Conservation (phyloP, 1,140 invertebrate genomes). For the Drosophila hydei region DNA sequence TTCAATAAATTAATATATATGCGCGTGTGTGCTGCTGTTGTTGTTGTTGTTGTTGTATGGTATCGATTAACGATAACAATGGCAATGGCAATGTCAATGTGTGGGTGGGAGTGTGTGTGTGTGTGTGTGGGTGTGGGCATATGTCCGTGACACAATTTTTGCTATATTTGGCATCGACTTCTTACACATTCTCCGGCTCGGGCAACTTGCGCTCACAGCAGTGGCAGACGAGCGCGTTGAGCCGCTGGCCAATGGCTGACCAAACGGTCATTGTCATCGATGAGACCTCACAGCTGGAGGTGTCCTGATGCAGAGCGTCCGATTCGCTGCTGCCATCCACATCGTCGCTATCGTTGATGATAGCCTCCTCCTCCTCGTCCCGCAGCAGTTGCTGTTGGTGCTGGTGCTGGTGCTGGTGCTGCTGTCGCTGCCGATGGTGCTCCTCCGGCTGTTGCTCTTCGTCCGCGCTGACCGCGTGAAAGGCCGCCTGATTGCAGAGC, state of each 20-base stretch:
- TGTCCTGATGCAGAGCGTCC: constrained; percentile 50
- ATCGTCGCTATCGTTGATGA: constrained; percentile 18
- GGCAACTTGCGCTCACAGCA: constrained; percentile 83
- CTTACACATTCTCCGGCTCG: constrained; percentile 83
- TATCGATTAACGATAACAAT: constrained; percentile 4
- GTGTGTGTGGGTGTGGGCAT: not conserved
- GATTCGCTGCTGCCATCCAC: constrained; percentile 29
- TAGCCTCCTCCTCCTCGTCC: not conserved
- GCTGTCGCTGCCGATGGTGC: too few species aligned
- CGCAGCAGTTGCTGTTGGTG: too few species aligned
- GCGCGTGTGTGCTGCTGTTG: not conserved
- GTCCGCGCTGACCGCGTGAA: constrained; percentile 26
- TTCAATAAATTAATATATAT: not conserved
- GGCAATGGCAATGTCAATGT: constrained; percentile 3
- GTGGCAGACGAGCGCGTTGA: constrained; percentile 82
- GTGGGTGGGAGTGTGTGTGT: not conserved
- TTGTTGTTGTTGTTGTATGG: not conserved
- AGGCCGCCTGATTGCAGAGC: constrained; percentile 60
- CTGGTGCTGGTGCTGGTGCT: too few species aligned
- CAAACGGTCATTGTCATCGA: constrained; percentile 80
- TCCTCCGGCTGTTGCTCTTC: too few species aligned
- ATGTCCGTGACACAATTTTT: not conserved
- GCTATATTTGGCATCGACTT: constrained; percentile 1
- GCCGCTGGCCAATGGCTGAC: constrained; percentile 76
- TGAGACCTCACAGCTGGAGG: constrained; percentile 77